Base-by-base conservation (phyloP, 30 jellyfish, hydroid and myxozoan genomes). In the Hydractinia symbiolongicarpus region DNA sequence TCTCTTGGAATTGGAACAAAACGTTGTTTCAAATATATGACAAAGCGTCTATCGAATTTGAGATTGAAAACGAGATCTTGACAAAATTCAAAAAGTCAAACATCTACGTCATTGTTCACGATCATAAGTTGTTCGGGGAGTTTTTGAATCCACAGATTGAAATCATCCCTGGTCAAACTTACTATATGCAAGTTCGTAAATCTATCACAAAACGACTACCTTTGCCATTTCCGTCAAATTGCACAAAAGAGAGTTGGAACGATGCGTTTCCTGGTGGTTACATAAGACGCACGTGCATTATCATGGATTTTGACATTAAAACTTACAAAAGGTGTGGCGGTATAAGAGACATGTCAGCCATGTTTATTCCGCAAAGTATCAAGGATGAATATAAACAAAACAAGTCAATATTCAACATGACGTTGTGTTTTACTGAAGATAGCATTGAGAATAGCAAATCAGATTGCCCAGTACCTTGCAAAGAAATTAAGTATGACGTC, bases 131-230 rank as follows among this genome's bases (percentile, higher is more conserved):
- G 40, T 7, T 6, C 1, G 74, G 74, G 7, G 74, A 64, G 17
- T 64, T 64, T 64, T 64, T 64, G 74, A 64, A 64, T 64, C 74
- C 74, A 64, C 74, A 64, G 74, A 7, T 64, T 44, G 74, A 64
- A 64, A 64, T 64, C 2, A 64, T 64, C 7, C 74, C 74, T 6
- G 74, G 17, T 13, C 74, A 64, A 51, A 51, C 74, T n/a, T 64
- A 64, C 40, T 64, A 64, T 51, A 7, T 64, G 19, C 74, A 64
- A 64, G 52, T 64, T 7, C 52, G 40, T 6, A 64, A 64, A 13
- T n/a, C 19, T 7, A 13, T 64, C 19, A 64, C 74, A 13, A 64
- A 64, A 13, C 74, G 74, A n/a, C 4, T 64, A 6, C 19, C 19
- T n/a, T 51, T n/a, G 9, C 74, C 74, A 7, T 64, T 64, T 13